A percentile compares a stretch with the other conserved stretches of the same genome.
These are phyloP conservation scores for human (Homo sapiens) DNA, from an alignment of 2,113 vertebrate species.

Conservation along the genomic window DNA sequence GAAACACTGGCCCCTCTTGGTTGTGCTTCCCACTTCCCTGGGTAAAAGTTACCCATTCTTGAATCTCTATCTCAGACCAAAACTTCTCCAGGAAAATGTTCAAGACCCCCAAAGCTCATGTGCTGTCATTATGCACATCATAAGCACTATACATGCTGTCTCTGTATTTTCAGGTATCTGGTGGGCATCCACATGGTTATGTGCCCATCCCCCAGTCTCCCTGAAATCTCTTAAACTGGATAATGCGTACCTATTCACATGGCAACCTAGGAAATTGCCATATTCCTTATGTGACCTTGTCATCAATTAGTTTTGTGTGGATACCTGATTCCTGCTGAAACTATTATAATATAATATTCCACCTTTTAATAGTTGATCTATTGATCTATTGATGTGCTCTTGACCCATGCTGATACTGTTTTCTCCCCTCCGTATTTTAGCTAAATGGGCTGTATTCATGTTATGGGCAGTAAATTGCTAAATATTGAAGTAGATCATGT, in stretches of 20 bases:
- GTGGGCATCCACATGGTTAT: background rate
- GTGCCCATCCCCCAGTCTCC: background rate
- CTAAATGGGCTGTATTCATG: background rate
- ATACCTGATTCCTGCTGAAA: background rate
- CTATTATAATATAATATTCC: background rate
- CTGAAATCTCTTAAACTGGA: background rate
- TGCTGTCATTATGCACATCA: background rate
- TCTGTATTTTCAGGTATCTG: background rate
- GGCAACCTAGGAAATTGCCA: background rate
- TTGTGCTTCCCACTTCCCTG: background rate
- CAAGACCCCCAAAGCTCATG: background rate
- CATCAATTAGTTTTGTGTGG: background rate
- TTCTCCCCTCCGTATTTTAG: background rate
- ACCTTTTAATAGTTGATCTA: background rate
- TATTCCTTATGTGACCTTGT: background rate
- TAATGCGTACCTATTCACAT: background rate
- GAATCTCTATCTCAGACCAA: background rate
- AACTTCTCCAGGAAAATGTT: background rate
- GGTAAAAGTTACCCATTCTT: background rate
- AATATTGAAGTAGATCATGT: background rate
- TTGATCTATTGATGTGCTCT: background rate
- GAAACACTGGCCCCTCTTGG: background rate
- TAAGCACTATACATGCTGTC: background rate
- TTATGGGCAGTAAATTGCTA: background rate
- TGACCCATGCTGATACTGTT: background rate